These are phyloP conservation scores for Clivina fossor DNA, from an alignment of 2,888 invertebrate genomes.

Conservation along the genomic window DNA sequence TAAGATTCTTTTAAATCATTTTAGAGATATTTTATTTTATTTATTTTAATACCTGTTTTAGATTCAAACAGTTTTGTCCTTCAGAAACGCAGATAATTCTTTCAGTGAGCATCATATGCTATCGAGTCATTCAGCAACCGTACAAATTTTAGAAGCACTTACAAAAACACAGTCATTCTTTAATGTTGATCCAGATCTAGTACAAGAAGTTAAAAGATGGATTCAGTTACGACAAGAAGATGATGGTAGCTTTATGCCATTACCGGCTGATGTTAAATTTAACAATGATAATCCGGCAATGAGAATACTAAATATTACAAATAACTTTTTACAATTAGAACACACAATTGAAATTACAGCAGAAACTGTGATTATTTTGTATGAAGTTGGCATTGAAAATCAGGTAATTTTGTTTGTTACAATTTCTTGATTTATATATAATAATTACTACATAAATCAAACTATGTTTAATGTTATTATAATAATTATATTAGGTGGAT, in stretches of 20 bases:
- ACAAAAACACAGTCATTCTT: slow-evolving; percentile 64
- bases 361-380: slow-evolving; percentile 62
- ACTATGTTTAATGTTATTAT: slow-evolving; percentile 6
- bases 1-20: slow-evolving; percentile 42
- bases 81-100: slow-evolving; percentile 65
- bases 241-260: slow-evolving; percentile 63
- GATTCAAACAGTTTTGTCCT: slow-evolving; percentile 64
- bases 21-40: neutral
- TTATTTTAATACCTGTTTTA: slow-evolving; percentile 48
- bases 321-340: slow-evolving; percentile 57
- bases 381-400: slow-evolving; percentile 64
- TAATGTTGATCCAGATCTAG: slow-evolving; percentile 62
- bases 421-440: slow-evolving; percentile 7
- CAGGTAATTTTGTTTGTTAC: slow-evolving; percentile 50
- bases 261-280: slow-evolving; percentile 61
- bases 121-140: slow-evolving; percentile 62
- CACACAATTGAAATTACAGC: slow-evolving; percentile 64
- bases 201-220: slow-evolving; percentile 64
- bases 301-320: slow-evolving; percentile 52
- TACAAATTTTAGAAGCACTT: slow-evolving; percentile 62
- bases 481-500: slow-evolving; percentile 44
- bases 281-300: slow-evolving; percentile 47
- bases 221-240: slow-evolving; percentile 61
- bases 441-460: slow-evolving; percentile 6
- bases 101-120: slow-evolving; percentile 68